Conservation (phyloP, 2,113 vertebrate species). For the Sinocyclocheilus grahami region DNA sequence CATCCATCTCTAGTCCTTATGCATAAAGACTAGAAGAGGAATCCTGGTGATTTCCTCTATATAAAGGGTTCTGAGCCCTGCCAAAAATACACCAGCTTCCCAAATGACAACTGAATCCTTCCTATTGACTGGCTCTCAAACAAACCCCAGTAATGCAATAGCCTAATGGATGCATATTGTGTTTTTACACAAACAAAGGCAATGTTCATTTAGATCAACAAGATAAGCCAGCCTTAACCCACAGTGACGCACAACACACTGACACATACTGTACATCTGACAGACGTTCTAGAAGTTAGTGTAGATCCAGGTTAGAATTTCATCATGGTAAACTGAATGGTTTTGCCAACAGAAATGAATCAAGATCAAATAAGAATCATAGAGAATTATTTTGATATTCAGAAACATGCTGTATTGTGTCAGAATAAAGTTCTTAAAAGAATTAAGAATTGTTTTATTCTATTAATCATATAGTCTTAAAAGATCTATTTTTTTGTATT, state of each 20-base stretch:
- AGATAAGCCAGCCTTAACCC: not conserved
- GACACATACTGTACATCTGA: no score
- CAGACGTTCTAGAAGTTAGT: not conserved
- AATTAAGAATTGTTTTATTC: no score
- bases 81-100: constrained; percentile 49
- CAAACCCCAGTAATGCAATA: constrained; percentile 44
- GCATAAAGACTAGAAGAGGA: constrained; percentile 47
- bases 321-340: not conserved
- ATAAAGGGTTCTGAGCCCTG: constrained; percentile 52
- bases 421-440: no score
- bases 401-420: no score
- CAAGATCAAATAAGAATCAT: not conserved
- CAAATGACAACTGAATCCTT: constrained; percentile 33
- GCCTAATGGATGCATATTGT: constrained; percentile 45
- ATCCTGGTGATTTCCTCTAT: constrained; percentile 52
- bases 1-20: constrained; percentile 72
- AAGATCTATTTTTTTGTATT: no score
- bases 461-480: no score
- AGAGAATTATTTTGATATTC: no score
- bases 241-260: not conserved
- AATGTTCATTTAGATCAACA: constrained; percentile 19
- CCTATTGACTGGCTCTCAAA: constrained; percentile 39
- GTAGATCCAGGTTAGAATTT: not conserved
- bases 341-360: not conserved
- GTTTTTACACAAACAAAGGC: constrained; percentile 19